phyloP scores from a whole-genome alignment of 2,113 vertebrate genomes.

The Centrocercus urophasianus region DNA sequence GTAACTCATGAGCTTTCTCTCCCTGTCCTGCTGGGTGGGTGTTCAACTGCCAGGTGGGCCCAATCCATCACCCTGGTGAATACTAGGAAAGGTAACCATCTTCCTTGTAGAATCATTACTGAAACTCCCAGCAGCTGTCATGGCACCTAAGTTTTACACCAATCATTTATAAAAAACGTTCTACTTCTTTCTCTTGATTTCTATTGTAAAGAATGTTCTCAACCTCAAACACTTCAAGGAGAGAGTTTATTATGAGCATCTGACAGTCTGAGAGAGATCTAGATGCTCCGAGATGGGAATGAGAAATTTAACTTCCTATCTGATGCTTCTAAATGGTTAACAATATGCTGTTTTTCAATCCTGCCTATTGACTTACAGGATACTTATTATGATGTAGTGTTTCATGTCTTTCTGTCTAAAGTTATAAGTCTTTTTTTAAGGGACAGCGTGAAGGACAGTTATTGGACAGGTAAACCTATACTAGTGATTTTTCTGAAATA shows the following conservation, averaged over 20 bases:
- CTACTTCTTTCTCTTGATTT: background rate
- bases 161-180: background rate
- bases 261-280: background rate
- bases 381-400: background rate
- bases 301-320: background rate
- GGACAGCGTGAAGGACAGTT: constrained; percentile 1
- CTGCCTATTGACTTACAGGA: background rate
- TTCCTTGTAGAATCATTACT: background rate
- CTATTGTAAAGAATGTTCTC: background rate
- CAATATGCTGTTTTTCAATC: background rate
- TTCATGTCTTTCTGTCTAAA: background rate
- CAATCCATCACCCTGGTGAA: background rate
- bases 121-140: background rate
- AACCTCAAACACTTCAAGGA: background rate
- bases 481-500: constrained; percentile 2
- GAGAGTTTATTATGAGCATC: background rate
- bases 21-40: background rate
- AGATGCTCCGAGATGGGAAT: background rate
- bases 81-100: background rate
- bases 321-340: background rate
- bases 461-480: background rate
- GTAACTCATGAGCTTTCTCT: background rate
- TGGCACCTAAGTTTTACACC: background rate
- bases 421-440: constrained; percentile 3
- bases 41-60: background rate